Conservation (phyloP, 2,888 invertebrate genomes). For the Hirtodrosophila cameraria region DNA sequence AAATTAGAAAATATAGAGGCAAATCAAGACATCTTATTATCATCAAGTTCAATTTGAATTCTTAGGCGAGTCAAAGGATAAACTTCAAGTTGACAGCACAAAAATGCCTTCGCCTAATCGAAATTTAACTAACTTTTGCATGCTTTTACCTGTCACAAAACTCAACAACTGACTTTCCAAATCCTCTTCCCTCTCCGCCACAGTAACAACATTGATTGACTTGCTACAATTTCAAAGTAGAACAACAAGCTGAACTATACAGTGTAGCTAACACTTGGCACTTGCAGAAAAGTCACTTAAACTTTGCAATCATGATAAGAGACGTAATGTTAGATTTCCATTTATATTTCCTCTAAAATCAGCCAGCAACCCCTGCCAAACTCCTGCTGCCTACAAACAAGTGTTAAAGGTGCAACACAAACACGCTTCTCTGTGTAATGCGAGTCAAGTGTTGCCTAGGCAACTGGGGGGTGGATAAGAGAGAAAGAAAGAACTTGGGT, state of each 20-base stretch:
- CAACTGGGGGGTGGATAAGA: neutral
- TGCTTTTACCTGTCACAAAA: conserved; percentile 12
- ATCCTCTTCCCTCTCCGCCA: neutral
- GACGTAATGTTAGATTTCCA: conserved; percentile 81
- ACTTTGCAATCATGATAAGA: conserved; percentile 81
- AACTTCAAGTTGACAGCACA: conserved; percentile 20
- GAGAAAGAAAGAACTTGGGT: neutral
- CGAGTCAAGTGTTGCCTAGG: conserved; percentile 45
- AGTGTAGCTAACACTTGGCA: conserved; percentile 61
- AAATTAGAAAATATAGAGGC: too few species aligned
- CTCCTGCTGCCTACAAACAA: conserved; percentile 32
- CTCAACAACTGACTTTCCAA: neutral
- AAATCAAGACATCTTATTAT: neutral
- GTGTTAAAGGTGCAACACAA: conserved; percentile 67
- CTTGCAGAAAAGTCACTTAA: conserved; percentile 80
- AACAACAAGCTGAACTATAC: conserved; percentile 22
- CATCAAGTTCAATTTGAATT: conserved; percentile 14
- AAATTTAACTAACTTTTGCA: conserved; percentile 58
- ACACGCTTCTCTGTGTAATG: conserved; percentile 29
- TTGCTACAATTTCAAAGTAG: conserved; percentile 56
- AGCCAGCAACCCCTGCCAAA: neutral
- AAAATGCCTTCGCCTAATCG: conserved; percentile 28
- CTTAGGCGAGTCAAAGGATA: conserved; percentile 11
- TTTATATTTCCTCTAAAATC: conserved; percentile 61
- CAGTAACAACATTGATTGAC: conserved; percentile 61